Percentiles rank a stretch among this genome's conserved stretches.
Conservation (phyloP, 2,888 invertebrate genomes). For the Oscheius myriophilus region DNA sequence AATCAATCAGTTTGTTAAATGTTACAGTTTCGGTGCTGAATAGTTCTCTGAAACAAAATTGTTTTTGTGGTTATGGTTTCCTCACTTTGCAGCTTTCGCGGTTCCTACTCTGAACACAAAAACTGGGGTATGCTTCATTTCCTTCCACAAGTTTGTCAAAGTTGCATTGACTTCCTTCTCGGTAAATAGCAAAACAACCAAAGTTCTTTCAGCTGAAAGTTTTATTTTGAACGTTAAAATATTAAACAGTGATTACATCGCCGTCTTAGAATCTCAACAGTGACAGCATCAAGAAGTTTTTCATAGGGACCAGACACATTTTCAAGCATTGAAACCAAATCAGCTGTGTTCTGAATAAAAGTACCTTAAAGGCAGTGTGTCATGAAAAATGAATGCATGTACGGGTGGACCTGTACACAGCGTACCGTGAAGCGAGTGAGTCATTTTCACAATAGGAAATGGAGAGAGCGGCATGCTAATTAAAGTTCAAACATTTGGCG, state of each 20-base stretch:
- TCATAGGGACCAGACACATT: conserved; percentile 39
- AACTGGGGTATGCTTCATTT: conserved; percentile 34
- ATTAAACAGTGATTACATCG: not conserved
- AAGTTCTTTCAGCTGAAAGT: conserved; percentile 33
- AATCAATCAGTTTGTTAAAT: conserved; percentile 39
- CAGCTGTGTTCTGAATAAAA: conserved; percentile 35
- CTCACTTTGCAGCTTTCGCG: conserved; percentile 15
- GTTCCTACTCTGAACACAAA: conserved; percentile 48
- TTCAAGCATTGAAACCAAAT: conserved; percentile 35
- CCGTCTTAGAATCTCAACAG: conserved; percentile 38
- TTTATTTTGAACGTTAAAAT: too few species aligned
- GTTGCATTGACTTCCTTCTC: conserved; percentile 38
- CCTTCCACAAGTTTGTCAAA: conserved; percentile 39
- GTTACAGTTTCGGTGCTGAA: conserved; percentile 32
- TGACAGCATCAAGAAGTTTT: conserved; percentile 38
- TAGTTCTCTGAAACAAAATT: conserved; percentile 29
- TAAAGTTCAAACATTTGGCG: too few species aligned
- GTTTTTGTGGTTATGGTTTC: not conserved
- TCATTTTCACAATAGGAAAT: too few species aligned
- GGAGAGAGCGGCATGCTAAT: too few species aligned
- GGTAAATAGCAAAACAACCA: conserved; percentile 45
- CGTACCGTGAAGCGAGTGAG: too few species aligned
- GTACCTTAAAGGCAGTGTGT: too few species aligned
- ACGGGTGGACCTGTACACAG: too few species aligned
- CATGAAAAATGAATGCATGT: too few species aligned